Conservation (phyloP, 2,113 vertebrate species). For the Morone chrysops region DNA sequence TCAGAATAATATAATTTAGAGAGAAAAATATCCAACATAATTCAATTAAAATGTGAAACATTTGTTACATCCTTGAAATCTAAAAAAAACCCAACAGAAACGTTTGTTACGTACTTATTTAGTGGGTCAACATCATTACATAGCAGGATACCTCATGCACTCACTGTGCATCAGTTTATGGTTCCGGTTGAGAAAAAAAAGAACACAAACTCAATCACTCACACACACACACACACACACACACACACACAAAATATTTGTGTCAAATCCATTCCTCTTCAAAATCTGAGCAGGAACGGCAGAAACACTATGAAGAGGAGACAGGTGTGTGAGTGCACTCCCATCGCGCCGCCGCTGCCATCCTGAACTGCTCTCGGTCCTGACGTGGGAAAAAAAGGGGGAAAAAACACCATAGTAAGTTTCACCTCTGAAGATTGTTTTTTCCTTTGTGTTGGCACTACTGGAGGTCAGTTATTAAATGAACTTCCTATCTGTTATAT, state of each 20-base stretch:
- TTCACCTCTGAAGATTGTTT: neutral
- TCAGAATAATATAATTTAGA: slow-evolving; percentile 63
- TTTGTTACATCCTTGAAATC: slow-evolving; percentile 63
- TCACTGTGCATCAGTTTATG: slow-evolving; percentile 75
- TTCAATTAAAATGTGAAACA: slow-evolving; percentile 49
- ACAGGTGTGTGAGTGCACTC: slow-evolving; percentile 81
- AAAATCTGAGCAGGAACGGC: slow-evolving; percentile 89
- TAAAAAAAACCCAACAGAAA: slow-evolving; percentile 33
- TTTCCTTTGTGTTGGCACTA: neutral
- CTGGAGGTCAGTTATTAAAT: neutral
- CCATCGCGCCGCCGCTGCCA: slow-evolving; percentile 87
- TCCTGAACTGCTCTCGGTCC: slow-evolving; percentile 93
- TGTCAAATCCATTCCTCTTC: slow-evolving; percentile 76
- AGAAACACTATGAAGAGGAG: slow-evolving; percentile 86
- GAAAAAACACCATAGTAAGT: slow-evolving; percentile 10
- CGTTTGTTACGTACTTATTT: slow-evolving; percentile 49
- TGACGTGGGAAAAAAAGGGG: slow-evolving; percentile 56
- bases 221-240: neutral
- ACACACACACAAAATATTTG: slow-evolving; percentile 39
- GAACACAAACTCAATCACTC: neutral
- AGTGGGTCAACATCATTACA: slow-evolving; percentile 65
- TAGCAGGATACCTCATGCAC: slow-evolving; percentile 69
- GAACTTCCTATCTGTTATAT: neutral
- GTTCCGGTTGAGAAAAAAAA: slow-evolving; percentile 60
- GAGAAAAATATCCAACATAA: slow-evolving; percentile 43